Conservation (phyloP, 2,113 vertebrate species). For the Sturnus vulgaris region DNA sequence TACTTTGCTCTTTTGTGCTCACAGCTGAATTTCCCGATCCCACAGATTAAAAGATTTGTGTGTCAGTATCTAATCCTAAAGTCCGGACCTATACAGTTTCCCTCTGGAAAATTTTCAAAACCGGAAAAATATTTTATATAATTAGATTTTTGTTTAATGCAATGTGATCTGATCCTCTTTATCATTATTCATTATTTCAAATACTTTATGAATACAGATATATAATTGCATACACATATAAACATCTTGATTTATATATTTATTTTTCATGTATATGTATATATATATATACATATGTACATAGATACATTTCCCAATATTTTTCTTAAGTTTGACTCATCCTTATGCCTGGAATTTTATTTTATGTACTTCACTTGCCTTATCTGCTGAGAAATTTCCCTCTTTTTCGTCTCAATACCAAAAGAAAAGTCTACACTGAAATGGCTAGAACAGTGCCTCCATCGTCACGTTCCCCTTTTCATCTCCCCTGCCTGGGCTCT, state of each 20-base stretch:
- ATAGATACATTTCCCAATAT: background rate
- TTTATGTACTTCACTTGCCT: background rate
- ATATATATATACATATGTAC: too few species aligned
- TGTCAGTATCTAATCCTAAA: background rate
- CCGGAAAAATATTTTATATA: background rate
- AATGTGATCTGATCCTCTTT: background rate
- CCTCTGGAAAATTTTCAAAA: background rate
- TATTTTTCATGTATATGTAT: too few species aligned
- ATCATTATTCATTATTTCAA: background rate
- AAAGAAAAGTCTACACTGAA: background rate
- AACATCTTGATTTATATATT: background rate
- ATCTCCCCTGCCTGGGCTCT: background rate
- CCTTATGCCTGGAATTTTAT: background rate
- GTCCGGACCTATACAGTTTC: background rate
- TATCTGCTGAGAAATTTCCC: background rate
- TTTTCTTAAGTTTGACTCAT: background rate
- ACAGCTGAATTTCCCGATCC: background rate
- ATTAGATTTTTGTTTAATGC: background rate
- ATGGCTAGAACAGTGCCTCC: background rate
- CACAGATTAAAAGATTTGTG: background rate
- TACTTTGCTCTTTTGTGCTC: background rate
- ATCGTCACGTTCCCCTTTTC: background rate
- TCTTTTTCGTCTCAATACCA: background rate
- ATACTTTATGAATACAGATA: background rate
- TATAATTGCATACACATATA: background rate